A percentile compares a stretch with the other conserved stretches of the same genome.
These are phyloP conservation scores for Spicauda simplicius DNA, from an alignment of 2,888 invertebrate species.

Conservation along the genomic window DNA sequence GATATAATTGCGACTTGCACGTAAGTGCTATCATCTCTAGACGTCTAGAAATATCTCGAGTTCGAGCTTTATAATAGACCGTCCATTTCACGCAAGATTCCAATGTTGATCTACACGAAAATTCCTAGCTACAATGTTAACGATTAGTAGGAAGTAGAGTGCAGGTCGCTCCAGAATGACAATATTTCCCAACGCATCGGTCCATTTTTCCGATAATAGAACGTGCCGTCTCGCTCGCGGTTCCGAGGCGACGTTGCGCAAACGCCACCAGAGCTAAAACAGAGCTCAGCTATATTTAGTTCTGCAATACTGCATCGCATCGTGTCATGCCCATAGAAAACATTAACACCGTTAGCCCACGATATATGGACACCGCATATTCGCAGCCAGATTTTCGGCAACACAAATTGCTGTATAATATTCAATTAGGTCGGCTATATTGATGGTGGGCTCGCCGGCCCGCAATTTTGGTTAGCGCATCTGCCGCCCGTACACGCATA, in stretches of 20 bases:
- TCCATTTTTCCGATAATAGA: slow-evolving; percentile 82
- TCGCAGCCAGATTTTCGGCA: slow-evolving; percentile 80
- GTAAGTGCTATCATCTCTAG: neutral
- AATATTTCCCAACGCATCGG: slow-evolving; percentile 52
- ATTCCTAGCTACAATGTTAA: slow-evolving; percentile 17
- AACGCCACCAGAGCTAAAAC: slow-evolving; percentile 73
- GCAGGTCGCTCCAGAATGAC: slow-evolving; percentile 44
- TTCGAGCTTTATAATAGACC: neutral
- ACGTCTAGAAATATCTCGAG: neutral
- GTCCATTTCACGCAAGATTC: neutral
- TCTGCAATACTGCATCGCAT: slow-evolving; percentile 75
- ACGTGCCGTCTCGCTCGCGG: slow-evolving; percentile 63
- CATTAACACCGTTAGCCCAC: slow-evolving; percentile 70
- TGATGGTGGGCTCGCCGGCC: slow-evolving; percentile 68
- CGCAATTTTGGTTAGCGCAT: slow-evolving; percentile 82
- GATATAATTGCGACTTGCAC: no score
- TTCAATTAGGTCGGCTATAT: slow-evolving; percentile 81
- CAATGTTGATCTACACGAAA: slow-evolving; percentile 1
- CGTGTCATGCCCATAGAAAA: slow-evolving; percentile 74
- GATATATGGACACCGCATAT: slow-evolving; percentile 80
- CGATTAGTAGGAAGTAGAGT: slow-evolving; percentile 29
- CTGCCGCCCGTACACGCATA: slow-evolving; percentile 64
- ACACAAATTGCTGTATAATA: slow-evolving; percentile 83
- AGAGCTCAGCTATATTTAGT: slow-evolving; percentile 70
- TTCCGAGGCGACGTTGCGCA: slow-evolving; percentile 69